Evolutionary conservation across 2,797 vertebrate genomes (phyloP).

Genomic region (Acanthopagrus latus): DNA sequence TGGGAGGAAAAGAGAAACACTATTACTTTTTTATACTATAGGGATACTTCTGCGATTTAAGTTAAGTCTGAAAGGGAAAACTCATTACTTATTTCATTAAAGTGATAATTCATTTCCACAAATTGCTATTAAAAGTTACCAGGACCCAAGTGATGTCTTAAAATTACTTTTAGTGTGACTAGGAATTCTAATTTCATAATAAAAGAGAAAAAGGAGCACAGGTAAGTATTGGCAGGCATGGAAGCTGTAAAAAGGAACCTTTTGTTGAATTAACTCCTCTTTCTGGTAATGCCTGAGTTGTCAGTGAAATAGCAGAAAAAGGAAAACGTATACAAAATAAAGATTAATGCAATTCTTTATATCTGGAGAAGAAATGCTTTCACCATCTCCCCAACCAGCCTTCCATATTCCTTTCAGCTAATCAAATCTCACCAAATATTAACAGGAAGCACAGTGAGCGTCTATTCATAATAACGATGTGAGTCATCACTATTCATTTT

Average conservation of each 20-base stretch:
- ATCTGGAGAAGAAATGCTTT: slow-evolving; percentile 24
- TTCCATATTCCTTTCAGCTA: slow-evolving; percentile 51
- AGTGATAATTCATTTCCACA: slow-evolving; percentile 11
- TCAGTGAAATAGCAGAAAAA: slow-evolving; percentile 11
- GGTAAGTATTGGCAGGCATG: neutral
- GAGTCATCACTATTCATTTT: slow-evolving; percentile 77
- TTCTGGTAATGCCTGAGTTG: slow-evolving; percentile 18
- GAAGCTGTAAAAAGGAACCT: neutral
- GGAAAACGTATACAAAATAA: neutral
- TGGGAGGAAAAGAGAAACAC: slow-evolving; percentile 37
- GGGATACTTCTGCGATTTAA: slow-evolving; percentile 22
- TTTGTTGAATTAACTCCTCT: neutral
- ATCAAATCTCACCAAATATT: slow-evolving; percentile 67
- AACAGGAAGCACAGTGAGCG: slow-evolving; percentile 70
- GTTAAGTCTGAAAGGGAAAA: slow-evolving; percentile 9
- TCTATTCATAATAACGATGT: slow-evolving; percentile 67
- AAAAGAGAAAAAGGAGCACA: slow-evolving; percentile 9
- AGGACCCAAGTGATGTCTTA: neutral
- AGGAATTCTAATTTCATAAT: neutral
- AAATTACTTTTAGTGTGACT: neutral
- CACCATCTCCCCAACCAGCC: slow-evolving; percentile 8
- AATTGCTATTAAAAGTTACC: slow-evolving; percentile 8
- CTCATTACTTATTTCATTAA: slow-evolving; percentile 18
- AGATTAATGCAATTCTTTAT: slow-evolving; percentile 27
- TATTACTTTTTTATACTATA: slow-evolving; percentile 39